These are phyloP conservation scores for Struthio camelus DNA, from an alignment of 2,113 vertebrate species.

Conservation along the genomic window DNA sequence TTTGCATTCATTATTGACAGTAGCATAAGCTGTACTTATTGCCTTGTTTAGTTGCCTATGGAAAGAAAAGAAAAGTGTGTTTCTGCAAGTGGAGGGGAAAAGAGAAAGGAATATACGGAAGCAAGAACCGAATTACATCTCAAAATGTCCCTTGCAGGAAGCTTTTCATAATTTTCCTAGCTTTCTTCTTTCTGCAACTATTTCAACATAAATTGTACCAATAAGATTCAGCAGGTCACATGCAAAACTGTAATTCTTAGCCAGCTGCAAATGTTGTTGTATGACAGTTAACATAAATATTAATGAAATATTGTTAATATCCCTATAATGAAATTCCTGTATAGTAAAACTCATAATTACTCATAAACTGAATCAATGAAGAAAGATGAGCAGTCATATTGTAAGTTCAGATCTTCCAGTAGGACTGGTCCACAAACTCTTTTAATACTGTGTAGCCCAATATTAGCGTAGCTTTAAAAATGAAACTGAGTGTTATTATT, in stretches of 20 bases:
- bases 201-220: neutral
- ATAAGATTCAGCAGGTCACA: neutral
- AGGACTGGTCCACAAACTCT: neutral
- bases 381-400: neutral
- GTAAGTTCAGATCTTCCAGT: neutral
- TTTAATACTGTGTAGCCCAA: neutral
- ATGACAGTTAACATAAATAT: neutral
- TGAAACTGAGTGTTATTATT: neutral
- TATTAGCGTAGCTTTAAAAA: neutral
- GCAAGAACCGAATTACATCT: fast-evolving
- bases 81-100: neutral
- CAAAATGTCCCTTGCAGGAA: neutral
- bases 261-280: neutral
- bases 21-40: neutral
- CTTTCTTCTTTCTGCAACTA: neutral
- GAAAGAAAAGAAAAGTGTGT: fast-evolving
- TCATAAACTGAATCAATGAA: neutral
- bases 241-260: neutral
- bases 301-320: neutral
- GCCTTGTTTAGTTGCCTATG: neutral
- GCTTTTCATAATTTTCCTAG: neutral
- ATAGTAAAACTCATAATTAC: neutral
- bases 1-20: neutral
- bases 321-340: neutral
- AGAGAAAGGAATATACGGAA: neutral